A percentile compares a stretch with the other conserved stretches of the same genome.
Conservation (phyloP, 2,113 vertebrate species). For the Sisor rabdophorus region DNA sequence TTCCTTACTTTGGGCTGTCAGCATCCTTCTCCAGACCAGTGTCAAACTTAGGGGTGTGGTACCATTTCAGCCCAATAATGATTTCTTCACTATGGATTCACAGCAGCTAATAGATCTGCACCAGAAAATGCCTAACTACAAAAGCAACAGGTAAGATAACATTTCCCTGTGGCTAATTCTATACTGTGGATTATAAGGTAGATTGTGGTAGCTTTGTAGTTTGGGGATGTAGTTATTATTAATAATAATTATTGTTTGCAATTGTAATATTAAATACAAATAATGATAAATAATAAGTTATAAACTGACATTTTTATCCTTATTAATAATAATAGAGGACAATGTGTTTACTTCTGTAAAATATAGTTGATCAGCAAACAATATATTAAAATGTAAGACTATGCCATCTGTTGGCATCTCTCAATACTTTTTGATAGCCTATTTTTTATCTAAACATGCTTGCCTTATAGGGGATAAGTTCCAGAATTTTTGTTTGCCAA, state of each 20-base stretch:
- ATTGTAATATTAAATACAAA: too few species aligned
- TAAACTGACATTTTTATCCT: too few species aligned
- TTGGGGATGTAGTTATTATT: too few species aligned
- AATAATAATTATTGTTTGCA: not conserved
- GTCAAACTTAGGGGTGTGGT: conserved; percentile 67
- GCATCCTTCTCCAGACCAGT: conserved; percentile 69
- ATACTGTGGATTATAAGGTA: not conserved
- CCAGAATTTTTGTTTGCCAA: too few species aligned
- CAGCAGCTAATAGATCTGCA: conserved; percentile 59
- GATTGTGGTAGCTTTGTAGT: not conserved
- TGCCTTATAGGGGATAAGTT: too few species aligned
- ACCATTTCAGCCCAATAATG: conserved; percentile 50
- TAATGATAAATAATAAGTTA: too few species aligned
- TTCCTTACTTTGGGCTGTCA: conserved; percentile 72
- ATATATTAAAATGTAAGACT: too few species aligned
- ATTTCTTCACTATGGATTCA: conserved; percentile 56
- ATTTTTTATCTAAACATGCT: too few species aligned
- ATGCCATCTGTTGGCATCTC: too few species aligned
- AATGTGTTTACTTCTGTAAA: not conserved
- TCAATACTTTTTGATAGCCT: too few species aligned
- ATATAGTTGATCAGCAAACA: not conserved
- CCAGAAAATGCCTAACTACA: conserved; percentile 37
- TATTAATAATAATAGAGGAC: not conserved
- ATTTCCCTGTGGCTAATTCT: not conserved
- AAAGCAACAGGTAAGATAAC: conserved; percentile 61